phyloP scores from a whole-genome alignment of 2,113 vertebrate species.

The Microcebus jonahi region DNA sequence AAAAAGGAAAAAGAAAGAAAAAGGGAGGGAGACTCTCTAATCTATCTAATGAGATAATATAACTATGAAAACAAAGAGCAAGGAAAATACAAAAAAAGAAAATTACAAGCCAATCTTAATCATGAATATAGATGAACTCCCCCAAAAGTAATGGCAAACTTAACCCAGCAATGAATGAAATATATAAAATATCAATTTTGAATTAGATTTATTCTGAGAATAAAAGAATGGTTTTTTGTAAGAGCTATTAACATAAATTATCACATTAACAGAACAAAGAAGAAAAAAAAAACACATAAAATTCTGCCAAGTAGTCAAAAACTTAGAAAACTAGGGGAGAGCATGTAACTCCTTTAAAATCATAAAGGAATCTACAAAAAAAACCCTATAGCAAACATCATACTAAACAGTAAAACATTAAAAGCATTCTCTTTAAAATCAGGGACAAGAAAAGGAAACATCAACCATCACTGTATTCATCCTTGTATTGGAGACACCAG shows the following conservation, averaged over 20 bases:
- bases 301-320: not conserved
- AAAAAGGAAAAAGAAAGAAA: too few species aligned
- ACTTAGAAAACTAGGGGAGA: not conserved
- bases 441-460: not conserved
- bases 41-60: not conserved
- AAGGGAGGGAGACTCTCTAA: not conserved
- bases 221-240: not conserved
- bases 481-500: not conserved
- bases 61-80: not conserved
- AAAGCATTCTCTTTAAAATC: not conserved
- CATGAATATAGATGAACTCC: not conserved
- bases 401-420: not conserved
- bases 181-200: not conserved
- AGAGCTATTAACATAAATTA: not conserved
- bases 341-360: not conserved
- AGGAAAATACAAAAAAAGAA: not conserved
- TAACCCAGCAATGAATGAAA: not conserved
- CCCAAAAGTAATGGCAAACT: not conserved
- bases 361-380: not conserved
- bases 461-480: not conserved
- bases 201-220: slow-evolving; percentile 43
- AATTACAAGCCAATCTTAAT: not conserved
- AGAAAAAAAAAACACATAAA: not conserved
- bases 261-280: not conserved
- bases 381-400: not conserved